These are phyloP conservation scores for Synergus itoensis DNA, from an alignment of 2,888 invertebrate species.

Conservation along the genomic window DNA sequence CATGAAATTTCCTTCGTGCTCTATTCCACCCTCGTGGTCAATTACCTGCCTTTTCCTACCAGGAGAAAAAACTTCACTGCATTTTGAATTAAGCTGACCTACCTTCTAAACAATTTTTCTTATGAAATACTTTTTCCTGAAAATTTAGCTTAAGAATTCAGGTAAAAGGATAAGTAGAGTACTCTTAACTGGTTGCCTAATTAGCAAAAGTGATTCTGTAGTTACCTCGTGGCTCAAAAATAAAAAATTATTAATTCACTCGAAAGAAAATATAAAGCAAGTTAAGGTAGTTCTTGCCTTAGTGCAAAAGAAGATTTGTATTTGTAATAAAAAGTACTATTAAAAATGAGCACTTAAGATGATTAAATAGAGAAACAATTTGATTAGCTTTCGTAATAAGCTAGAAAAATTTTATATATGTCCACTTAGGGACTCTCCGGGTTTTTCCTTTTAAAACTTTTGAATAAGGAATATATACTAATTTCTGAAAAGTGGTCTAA, in stretches of 20 bases:
- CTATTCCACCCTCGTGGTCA: conserved; percentile 73
- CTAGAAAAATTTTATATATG: not conserved
- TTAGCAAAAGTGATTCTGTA: conserved; percentile 8
- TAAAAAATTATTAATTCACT: not conserved
- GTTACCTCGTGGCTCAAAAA: not conserved
- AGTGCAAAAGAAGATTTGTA: no score
- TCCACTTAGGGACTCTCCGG: not conserved
- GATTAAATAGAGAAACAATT: not conserved
- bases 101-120: conserved; percentile 46
- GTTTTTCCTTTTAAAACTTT: not conserved
- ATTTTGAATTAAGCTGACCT: conserved; percentile 67
- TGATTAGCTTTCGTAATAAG: not conserved
- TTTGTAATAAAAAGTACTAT: not conserved
- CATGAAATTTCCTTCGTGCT: conserved; percentile 72
- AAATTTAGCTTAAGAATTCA: not conserved
- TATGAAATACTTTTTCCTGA: not conserved
- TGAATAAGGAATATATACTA: not conserved
- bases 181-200: conserved; percentile 18
- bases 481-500: not conserved
- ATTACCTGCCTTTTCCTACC: conserved; percentile 67
- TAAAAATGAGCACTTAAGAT: not conserved
- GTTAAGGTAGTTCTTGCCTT: not conserved
- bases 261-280: not conserved
- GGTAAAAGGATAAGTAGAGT: not conserved
- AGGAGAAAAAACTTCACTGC: conserved; percentile 69